Evolutionary conservation across 2,797 vertebrate species (phyloP), one percentile per base, ranked within the genome.

Genomic region (Naso thynnoides): DNA sequence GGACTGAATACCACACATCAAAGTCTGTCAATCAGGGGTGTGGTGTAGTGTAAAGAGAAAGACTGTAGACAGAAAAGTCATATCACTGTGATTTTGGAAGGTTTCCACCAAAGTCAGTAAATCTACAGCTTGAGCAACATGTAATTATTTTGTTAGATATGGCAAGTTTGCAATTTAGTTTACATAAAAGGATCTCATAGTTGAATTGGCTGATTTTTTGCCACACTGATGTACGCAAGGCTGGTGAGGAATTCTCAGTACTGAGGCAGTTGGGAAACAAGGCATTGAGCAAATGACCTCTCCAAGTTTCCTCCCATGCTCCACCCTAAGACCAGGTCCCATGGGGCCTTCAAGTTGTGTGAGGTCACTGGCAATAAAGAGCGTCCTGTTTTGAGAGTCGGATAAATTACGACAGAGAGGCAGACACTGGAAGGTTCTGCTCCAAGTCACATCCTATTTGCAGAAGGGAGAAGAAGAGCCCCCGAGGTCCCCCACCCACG

Each of bases 161-260:
- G 27, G 38, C 52, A 54, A 29, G n/a, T 50, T 71, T 23, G 31
- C 10, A 13, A 15, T 48, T 6, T 52, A 10, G 33, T 55, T 67
- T 47, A n/a, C n/a, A n/a, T n/a, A n/a, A n/a, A n/a, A n/a, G n/a
- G n/a, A n/a, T n/a, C n/a, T n/a, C n/a, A n/a, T n/a, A n/a, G n/a
- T n/a, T n/a, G n/a, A n/a, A n/a, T n/a, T n/a, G n/a, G n/a, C 3
- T 19, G 41, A 66, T 24, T 60, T 76, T 56, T 38, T 36, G 29
- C 42, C 38, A 41, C 26, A 39, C 15, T 56, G 29, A 33, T 47
- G 24, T 0, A 76, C 1, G 10, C 27, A 27, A 70, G 59, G 42
- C 73, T 71, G 54, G 47, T 42, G 52, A 76, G 72, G 77, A 89
- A 87, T 90, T 84, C 71, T 80, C 69, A 55, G 72, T 84, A 81